Percentiles rank a stretch among this genome's conserved stretches.
Conservation (phyloP, 2,888 invertebrate species). For the Ctenicera cuprea region DNA sequence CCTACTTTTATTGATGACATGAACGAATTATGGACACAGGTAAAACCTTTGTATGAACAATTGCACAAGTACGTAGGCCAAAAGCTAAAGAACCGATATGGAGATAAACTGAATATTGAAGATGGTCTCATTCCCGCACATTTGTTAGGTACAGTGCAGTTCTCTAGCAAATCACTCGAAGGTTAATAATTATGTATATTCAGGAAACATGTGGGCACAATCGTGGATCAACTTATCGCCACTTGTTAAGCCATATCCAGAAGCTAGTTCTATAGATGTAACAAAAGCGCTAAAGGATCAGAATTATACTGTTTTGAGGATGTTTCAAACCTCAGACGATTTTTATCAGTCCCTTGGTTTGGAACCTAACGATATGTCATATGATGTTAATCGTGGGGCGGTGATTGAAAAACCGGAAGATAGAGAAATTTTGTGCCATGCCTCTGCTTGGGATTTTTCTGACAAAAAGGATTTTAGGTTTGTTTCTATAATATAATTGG, state of each 20-base stretch:
- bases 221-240: constrained; percentile 75
- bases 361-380: constrained; percentile 76
- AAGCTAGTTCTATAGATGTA: constrained; percentile 72
- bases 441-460: constrained; percentile 83
- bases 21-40: constrained; percentile 74
- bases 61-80: constrained; percentile 80
- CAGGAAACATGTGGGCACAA: constrained; percentile 77
- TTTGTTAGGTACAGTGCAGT: constrained; percentile 69
- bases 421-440: constrained; percentile 78
- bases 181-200: no score
- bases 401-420: constrained; percentile 77
- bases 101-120: constrained; percentile 70
- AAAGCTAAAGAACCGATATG: constrained; percentile 75
- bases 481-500: not conserved
- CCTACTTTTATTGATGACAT: constrained; percentile 68
- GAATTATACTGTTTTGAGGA: constrained; percentile 71
- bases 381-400: constrained; percentile 72
- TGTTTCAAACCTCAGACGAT: constrained; percentile 78
- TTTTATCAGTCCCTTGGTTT: constrained; percentile 78
- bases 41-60: constrained; percentile 79
- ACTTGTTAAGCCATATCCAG: constrained; percentile 74
- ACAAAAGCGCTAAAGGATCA: constrained; percentile 73
- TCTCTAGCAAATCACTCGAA: no score
- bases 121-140: constrained; percentile 81
- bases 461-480: constrained; percentile 80